These are phyloP conservation scores for Tauraco erythrolophus DNA, from an alignment of 2,113 vertebrate genomes.

Conservation along the genomic window DNA sequence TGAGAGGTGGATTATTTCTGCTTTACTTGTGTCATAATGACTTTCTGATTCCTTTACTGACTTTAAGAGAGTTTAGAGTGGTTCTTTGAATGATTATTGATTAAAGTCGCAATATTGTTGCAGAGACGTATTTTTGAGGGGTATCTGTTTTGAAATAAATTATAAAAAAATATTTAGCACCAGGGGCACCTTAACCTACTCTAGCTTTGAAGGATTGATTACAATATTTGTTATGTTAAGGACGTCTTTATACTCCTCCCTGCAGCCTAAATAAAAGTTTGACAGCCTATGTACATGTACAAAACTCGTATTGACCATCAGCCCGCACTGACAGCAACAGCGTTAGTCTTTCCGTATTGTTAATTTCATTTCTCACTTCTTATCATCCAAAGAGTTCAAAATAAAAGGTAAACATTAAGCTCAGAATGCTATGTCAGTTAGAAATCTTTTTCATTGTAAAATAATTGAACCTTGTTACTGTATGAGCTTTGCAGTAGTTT, in stretches of 20 bases:
- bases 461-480: background rate
- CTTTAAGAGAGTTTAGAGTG: background rate
- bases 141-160: background rate
- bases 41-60: background rate
- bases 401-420: background rate
- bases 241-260: background rate
- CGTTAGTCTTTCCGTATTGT: background rate
- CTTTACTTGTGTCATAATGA: background rate
- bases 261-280: background rate
- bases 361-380: background rate
- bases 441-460: background rate
- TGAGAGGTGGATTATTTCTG: background rate
- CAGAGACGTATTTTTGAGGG: background rate
- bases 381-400: background rate
- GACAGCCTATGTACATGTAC: background rate
- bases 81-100: background rate
- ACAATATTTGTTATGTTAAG: background rate
- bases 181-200: background rate
- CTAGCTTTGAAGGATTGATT: background rate
- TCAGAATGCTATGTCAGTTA: background rate
- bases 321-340: background rate
- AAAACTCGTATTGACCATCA: background rate
- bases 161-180: background rate
- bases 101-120: background rate
- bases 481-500: background rate